Conservation (phyloP, 2,797 vertebrate species). For the Pogonophryne albipinna region DNA sequence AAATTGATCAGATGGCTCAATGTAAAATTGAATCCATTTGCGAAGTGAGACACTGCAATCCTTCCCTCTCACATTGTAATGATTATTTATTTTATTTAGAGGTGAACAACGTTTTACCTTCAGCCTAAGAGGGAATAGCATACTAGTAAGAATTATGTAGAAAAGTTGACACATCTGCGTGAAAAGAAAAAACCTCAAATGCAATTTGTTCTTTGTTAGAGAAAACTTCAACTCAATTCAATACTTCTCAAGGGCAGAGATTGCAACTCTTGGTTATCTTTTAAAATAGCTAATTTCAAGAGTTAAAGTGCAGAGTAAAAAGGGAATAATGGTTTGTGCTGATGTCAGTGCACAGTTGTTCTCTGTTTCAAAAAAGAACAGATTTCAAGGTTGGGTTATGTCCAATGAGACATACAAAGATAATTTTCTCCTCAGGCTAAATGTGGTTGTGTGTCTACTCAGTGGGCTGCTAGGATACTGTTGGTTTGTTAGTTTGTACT, state of each 20-base stretch:
- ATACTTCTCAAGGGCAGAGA: conserved; percentile 6
- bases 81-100: conserved; percentile 19
- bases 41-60: conserved; percentile 54
- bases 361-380: conserved; percentile 27
- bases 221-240: conserved; percentile 3
- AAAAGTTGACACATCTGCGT: conserved; percentile 3
- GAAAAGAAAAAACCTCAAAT: background rate
- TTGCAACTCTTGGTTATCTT: background rate
- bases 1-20: conserved; percentile 57
- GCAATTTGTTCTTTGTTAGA: conserved; percentile 1
- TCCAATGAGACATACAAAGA: conserved; percentile 20
- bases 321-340: conserved; percentile 1
- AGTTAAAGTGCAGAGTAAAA: conserved; percentile 10
- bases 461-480: background rate
- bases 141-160: conserved; percentile 1
- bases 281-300: background rate
- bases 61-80: conserved; percentile 39
- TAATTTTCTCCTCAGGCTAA: conserved; percentile 6
- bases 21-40: conserved; percentile 60
- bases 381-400: conserved; percentile 45
- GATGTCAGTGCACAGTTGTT: conserved; percentile 23
- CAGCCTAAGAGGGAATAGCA: background rate
- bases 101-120: conserved; percentile 42
- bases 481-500: background rate
- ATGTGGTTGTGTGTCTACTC: conserved; percentile 4